Evolutionary conservation across 2,113 vertebrate genomes (phyloP), one percentile per base, ranked within the genome.

Genomic region (Alces alces): DNA sequence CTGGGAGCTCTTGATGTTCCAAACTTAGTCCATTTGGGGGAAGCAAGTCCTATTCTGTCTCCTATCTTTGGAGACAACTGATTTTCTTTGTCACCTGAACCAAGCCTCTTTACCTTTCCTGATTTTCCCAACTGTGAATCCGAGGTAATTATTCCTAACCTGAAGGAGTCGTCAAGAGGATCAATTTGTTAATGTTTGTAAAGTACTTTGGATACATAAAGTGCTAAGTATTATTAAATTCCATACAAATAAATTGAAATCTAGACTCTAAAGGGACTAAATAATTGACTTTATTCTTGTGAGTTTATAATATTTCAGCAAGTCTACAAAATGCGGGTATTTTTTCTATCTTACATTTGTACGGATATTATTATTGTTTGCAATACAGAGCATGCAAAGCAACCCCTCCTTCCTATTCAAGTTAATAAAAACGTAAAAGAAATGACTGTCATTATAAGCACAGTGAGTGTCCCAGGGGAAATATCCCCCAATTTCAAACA

Each of bases 151-250:
- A 97, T 87, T 96, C 52, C 66, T 96, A 97, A 93, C 61, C 90
- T 94, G 93, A 97, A 97, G 93, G 91, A 89, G 79, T 79, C 21
- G 85, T 92, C 61, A 84, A 98, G 97, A 98, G 92, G 93, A 97
- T 97, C 97, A 98, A 97, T 95, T 98, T 97, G 97, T 96, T 98
- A 97, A 94, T 97, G 95, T 98, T 98, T 97, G 21, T 95, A 88
- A 97, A 97, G 91, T 84, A 90, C 93, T 96, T 95, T 84, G 96
- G 87, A 94, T 92, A 83, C 85, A 76, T 92, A 89, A 96, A 96
- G 93, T 93, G 73, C 93, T 95, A 89, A 97, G 97, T 36, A 55
- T 95, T 98, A 94, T 89, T 97, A 96, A 94, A 96, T 95, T 97
- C 60, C 83, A 82, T 91, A 93, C 87, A 97, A 97, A 95, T 98